Percentiles rank a stretch among this genome's conserved stretches.
Evolutionary conservation across 1,140 invertebrate species (phyloP).

Genomic region (Drosophila neocordata): DNA sequence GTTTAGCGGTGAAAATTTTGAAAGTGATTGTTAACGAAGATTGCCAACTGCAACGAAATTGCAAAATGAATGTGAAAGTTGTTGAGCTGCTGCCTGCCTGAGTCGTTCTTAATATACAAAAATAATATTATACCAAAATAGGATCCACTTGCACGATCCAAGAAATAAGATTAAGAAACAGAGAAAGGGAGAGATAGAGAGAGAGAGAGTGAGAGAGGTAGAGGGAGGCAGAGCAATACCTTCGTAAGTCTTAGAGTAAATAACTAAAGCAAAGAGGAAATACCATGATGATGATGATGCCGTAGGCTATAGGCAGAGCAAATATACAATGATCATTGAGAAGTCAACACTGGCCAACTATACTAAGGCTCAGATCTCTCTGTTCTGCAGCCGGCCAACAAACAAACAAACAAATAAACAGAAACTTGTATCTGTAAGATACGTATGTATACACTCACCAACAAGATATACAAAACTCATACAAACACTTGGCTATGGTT

Average conservation of each 20-base stretch:
- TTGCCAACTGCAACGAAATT: constrained; percentile 58
- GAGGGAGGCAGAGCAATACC: no score
- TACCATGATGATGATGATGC: constrained; percentile 42
- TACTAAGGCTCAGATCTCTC: not conserved
- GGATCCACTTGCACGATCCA: constrained; percentile 8
- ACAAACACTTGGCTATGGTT: constrained; percentile 49
- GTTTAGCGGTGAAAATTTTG: constrained; percentile 45
- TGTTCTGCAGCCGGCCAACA: constrained; percentile 56
- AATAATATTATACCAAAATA: not conserved
- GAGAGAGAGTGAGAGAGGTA: no score
- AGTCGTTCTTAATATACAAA: not conserved
- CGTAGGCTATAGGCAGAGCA: constrained; percentile 40
- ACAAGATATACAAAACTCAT: constrained; percentile 39
- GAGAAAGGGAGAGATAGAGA: not conserved
- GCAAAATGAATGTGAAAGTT: constrained; percentile 77
- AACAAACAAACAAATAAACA: constrained; percentile 77
- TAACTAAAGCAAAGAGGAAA: constrained; percentile 47
- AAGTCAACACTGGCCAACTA: constrained; percentile 34
- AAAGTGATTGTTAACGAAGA: constrained; percentile 65
- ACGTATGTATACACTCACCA: constrained; percentile 43
- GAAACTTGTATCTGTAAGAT: constrained; percentile 71
- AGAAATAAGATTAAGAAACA: not conserved
- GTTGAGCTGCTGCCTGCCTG: constrained; percentile 42
- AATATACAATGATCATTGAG: constrained; percentile 50
- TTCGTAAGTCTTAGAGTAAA: not conserved